Conservation (phyloP, 1,140 invertebrate species). For the Propsilocerus akamusi region DNA sequence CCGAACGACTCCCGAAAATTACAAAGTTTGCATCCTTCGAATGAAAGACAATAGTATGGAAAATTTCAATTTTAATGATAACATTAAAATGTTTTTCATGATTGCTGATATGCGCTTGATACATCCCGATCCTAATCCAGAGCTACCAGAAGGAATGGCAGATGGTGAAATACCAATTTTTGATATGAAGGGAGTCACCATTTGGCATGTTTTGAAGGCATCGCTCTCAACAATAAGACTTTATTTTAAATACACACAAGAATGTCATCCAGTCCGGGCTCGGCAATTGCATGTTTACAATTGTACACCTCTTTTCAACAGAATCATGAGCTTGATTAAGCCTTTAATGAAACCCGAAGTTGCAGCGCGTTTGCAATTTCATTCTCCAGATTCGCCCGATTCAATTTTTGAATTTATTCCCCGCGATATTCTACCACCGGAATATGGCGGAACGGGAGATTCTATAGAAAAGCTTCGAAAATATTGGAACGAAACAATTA, state of each 20-base stretch:
- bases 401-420: slow-evolving; percentile 38
- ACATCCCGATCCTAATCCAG: slow-evolving; percentile 21
- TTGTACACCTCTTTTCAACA: slow-evolving; percentile 32
- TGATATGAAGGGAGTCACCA: slow-evolving; percentile 37
- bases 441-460: slow-evolving; percentile 41
- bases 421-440: slow-evolving; percentile 36
- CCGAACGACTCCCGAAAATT: slow-evolving; percentile 31
- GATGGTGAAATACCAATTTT: slow-evolving; percentile 49
- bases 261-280: slow-evolving; percentile 44
- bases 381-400: slow-evolving; percentile 11
- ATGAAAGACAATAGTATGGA: slow-evolving; percentile 31
- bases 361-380: not conserved
- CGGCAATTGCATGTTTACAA: slow-evolving; percentile 48
- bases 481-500: slow-evolving; percentile 26
- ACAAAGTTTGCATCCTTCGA: slow-evolving; percentile 33
- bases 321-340: slow-evolving; percentile 31
- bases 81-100: slow-evolving; percentile 48
- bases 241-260: slow-evolving; percentile 53
- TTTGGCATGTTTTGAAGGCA: slow-evolving; percentile 40
- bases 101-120: slow-evolving; percentile 41
- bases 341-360: slow-evolving; percentile 38
- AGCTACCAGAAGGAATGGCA: slow-evolving; percentile 22
- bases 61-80: slow-evolving; percentile 42
- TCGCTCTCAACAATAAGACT: slow-evolving; percentile 38
- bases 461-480: slow-evolving; percentile 31